These are phyloP conservation scores for Dicrostonyx torquatus DNA, from an alignment of 2,797 vertebrate species.

Conservation along the genomic window DNA sequence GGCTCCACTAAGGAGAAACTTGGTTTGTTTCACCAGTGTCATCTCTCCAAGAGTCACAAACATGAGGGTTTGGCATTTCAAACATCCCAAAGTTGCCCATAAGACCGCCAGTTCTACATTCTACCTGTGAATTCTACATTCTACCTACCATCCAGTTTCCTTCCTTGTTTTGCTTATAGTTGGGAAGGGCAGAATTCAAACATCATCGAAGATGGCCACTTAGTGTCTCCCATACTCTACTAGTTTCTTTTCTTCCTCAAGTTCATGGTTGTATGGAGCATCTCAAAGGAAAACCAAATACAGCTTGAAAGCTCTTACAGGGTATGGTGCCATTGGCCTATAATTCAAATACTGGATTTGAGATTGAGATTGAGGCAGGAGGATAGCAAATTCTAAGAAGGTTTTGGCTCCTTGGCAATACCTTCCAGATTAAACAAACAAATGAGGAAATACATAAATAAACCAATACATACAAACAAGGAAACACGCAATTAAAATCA, in stretches of 20 bases:
- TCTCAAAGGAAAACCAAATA: conserved; percentile 17
- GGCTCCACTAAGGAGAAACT: background rate
- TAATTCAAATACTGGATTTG: background rate
- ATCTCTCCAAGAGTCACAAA: background rate
- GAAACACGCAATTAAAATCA: background rate
- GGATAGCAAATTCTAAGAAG: background rate
- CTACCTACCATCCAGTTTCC: background rate
- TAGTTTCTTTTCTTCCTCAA: conserved; percentile 20
- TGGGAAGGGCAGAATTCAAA: conserved; percentile 40
- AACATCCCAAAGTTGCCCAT: background rate
- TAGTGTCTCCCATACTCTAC: background rate
- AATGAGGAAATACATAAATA: too few species aligned
- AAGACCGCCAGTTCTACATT: background rate
- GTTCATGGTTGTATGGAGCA: background rate
- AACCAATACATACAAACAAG: background rate
- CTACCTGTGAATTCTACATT: too few species aligned
- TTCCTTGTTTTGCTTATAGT: conserved; percentile 31
- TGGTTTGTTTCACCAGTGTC: background rate
- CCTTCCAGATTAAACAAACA: background rate
- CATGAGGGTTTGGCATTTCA: background rate
- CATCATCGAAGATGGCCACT: background rate
- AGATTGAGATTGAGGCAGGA: background rate
- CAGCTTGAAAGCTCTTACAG: background rate
- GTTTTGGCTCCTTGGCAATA: background rate
- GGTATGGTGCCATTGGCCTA: background rate